Evolutionary conservation across 1,140 invertebrate species (phyloP).

Genomic region (Nasonia vitripennis): DNA sequence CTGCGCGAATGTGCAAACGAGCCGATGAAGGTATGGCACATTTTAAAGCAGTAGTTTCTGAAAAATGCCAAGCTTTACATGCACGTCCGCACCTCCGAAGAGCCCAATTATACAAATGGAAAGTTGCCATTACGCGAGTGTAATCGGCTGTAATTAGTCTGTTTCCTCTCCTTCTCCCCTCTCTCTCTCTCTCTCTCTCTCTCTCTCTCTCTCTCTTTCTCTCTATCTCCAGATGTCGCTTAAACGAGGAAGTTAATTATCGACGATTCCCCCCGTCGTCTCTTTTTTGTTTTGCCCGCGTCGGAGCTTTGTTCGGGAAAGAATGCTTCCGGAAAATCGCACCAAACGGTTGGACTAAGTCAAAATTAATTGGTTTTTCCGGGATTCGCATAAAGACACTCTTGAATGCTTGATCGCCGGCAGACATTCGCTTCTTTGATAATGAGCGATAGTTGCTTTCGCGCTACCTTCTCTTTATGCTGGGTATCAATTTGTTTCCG

Average conservation of each 20-base stretch:
- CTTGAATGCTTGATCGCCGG: no score
- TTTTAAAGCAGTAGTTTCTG: not conserved
- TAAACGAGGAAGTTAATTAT: constrained; percentile 47
- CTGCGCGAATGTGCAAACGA: not conserved
- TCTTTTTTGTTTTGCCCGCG: not conserved
- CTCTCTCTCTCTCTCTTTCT: not conserved
- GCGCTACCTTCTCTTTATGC: no score
- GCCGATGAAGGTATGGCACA: not conserved
- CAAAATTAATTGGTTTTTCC: no score
- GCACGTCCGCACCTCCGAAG: not conserved
- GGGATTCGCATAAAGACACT: no score
- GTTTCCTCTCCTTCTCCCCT: constrained; percentile 19
- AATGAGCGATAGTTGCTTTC: no score
- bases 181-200: not conserved
- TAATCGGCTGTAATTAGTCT: constrained; percentile 50
- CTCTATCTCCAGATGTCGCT: constrained; percentile 13
- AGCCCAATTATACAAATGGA: constrained; percentile 43
- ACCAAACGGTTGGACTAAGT: no score
- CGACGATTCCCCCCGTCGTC: not conserved
- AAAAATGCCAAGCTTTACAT: not conserved
- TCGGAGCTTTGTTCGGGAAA: not conserved
- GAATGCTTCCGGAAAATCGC: not conserved
- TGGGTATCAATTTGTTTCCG: no score
- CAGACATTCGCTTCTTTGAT: no score
- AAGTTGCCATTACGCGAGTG: constrained; percentile 39